Evolutionary conservation across 2,113 vertebrate genomes (phyloP), one percentile per base, ranked within the genome.

Genomic region (Bostrychus sinensis): DNA sequence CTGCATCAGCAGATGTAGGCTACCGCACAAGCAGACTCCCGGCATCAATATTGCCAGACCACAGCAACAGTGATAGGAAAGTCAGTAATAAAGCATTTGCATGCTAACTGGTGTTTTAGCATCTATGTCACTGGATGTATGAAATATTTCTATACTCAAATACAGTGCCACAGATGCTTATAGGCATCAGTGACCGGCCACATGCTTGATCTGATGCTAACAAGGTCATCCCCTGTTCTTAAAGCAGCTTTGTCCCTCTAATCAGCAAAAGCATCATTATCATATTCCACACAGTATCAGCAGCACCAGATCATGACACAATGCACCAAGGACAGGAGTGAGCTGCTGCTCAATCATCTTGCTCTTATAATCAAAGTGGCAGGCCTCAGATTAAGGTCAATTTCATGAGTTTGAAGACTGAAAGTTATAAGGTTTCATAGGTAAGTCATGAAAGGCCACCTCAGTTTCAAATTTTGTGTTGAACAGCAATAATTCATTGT

Each of bases 211-310:
- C 74, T 73, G 76, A 75, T 22, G 66, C 71, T 62, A 71, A 79
- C 77, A 83, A 81, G 75, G 79, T 84, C 81, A 80, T 53, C 36
- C 51, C 25, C 58, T 58, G 73, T 59, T 66, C 66, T 64, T 48
- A 80, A 84, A 83, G 82, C 77, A 77, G 85, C 86, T 82, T 79
- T 88, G 72, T 69, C 60, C 65, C 66, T 80, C 57, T 75, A 74
- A 83, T 79, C 51, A 55, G 62, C 45, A 67, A 26, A 34, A 57
- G 55, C 61, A 48, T 42, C 79, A 41, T 62, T 64, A 75, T 82
- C 74, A 67, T 58, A 70, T 72, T 73, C 67, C 57, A 62, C 51
- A 28, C 59, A 25, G 55, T 56, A 73, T 73, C 81, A 62, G 62
- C 71, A 56, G 46, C 71, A 56, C 56, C 45, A 37, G 55, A 13